A percentile compares a stretch with the other conserved stretches of the same genome.
These are phyloP conservation scores for Acleris literana DNA, from an alignment of 2,888 invertebrate genomes.

Conservation along the genomic window DNA sequence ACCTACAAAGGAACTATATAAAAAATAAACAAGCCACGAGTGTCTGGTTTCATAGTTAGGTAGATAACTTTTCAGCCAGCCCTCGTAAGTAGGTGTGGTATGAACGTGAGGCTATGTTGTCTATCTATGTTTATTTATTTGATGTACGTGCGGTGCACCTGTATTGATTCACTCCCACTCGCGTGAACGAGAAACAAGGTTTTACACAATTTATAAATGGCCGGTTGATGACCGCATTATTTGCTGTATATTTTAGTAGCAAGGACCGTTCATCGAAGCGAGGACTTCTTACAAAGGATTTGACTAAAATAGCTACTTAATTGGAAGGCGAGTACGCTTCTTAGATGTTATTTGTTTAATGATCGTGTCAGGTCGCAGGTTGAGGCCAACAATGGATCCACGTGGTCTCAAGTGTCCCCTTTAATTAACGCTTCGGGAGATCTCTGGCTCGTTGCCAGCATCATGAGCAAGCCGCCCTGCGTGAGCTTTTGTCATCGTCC, in stretches of 20 bases:
- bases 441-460: constrained; percentile 54
- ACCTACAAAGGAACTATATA: too few relatives aligned
- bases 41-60: too few relatives aligned
- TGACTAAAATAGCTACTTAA: constrained; percentile 8
- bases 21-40: too few relatives aligned
- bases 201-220: constrained; percentile 25
- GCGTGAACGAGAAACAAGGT: constrained; percentile 10
- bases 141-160: too few relatives aligned
- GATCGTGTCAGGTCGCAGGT: constrained; percentile 41
- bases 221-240: constrained; percentile 21
- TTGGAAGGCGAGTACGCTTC: constrained; percentile 15
- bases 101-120: background rate
- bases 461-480: constrained; percentile 47
- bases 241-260: constrained; percentile 14
- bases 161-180: background rate
- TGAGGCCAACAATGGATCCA: constrained; percentile 47
- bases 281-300: constrained; percentile 16
- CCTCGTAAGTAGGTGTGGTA: too few relatives aligned
- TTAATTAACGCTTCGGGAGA: constrained; percentile 55
- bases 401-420: constrained; percentile 50
- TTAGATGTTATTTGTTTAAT: constrained; percentile 29
- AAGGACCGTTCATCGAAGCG: constrained; percentile 7
- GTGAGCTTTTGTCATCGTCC: constrained; percentile 45
- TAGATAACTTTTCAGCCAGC: too few relatives aligned
- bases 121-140: background rate